phyloP scores from a whole-genome alignment of 2,113 vertebrate genomes.

The Xiphophorus maculatus region DNA sequence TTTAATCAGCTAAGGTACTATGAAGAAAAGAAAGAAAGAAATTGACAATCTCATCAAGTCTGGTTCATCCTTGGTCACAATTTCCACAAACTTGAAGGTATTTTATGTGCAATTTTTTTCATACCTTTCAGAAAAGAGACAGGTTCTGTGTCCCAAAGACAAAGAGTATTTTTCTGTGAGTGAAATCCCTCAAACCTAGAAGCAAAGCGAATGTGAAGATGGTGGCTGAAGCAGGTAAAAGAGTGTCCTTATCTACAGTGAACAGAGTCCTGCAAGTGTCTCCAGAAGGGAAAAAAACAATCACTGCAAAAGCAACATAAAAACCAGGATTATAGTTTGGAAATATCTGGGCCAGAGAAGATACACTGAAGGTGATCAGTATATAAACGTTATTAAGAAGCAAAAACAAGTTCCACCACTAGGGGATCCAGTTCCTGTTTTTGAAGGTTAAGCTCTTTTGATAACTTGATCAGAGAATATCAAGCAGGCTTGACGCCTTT shows the following conservation, averaged over 20 bases:
- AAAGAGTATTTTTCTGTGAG: not conserved
- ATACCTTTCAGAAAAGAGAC: not conserved
- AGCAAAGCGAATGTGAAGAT: not conserved
- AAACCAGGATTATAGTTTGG: no score
- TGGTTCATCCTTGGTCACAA: not conserved
- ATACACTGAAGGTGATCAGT: no score
- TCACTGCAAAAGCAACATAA: not conserved
- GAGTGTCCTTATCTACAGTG: not conserved
- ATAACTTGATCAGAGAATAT: no score
- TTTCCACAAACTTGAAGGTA: not conserved
- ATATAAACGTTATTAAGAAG: no score
- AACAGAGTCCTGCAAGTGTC: not conserved
- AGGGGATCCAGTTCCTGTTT: no score
- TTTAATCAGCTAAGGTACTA: not conserved
- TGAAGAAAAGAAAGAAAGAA: not conserved
- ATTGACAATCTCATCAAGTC: not conserved
- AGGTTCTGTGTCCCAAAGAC: not conserved
- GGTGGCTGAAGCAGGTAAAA: no score
- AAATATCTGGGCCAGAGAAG: no score
- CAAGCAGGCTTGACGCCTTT: no score
- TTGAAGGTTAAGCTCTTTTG: no score
- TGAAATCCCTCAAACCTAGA: not conserved
- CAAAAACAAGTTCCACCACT: no score
- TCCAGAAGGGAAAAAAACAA: not conserved
- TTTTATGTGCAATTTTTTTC: not conserved